Percentiles rank a stretch among this genome's conserved stretches.
Evolutionary conservation across 2,113 vertebrate genomes (phyloP).

Genomic region (Osmerus eperlanus): DNA sequence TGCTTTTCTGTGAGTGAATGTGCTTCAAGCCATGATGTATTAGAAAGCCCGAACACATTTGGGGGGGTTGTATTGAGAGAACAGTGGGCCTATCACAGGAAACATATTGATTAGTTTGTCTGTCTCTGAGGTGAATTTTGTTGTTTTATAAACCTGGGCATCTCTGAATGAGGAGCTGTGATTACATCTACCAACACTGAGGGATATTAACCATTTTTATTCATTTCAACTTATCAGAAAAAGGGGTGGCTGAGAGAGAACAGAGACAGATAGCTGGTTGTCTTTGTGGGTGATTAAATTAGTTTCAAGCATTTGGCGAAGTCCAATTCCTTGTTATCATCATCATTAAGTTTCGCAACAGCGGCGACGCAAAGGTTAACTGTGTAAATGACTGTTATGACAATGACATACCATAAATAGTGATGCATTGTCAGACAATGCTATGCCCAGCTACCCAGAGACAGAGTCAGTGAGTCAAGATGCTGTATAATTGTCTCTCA

Average conservation of each 20-base stretch:
- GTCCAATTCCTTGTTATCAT: no score
- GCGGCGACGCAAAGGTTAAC: no score
- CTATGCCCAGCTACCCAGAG: slow-evolving; percentile 45
- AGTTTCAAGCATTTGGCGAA: no score
- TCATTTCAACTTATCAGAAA: neutral
- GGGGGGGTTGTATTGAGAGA: neutral
- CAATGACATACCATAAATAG: neutral
- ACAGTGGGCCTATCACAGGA: neutral
- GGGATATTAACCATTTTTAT: slow-evolving; percentile 47
- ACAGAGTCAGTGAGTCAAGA: slow-evolving; percentile 49
- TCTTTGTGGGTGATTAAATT: no score
- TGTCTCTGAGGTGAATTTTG: neutral
- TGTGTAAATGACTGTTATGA: neutral
- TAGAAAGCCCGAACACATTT: neutral
- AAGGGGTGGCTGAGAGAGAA: neutral
- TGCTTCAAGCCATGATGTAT: slow-evolving; percentile 47
- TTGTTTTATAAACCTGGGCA: neutral
- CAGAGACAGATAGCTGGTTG: no score
- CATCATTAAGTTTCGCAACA: no score
- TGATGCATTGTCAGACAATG: slow-evolving; percentile 38
- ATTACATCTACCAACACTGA: slow-evolving; percentile 21
- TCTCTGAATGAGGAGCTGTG: neutral
- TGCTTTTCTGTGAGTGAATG: slow-evolving; percentile 41
- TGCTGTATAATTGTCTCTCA: slow-evolving; percentile 68
- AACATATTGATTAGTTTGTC: neutral